Conservation (phyloP, 2,888 invertebrate genomes). For the Athetis lepigone region DNA sequence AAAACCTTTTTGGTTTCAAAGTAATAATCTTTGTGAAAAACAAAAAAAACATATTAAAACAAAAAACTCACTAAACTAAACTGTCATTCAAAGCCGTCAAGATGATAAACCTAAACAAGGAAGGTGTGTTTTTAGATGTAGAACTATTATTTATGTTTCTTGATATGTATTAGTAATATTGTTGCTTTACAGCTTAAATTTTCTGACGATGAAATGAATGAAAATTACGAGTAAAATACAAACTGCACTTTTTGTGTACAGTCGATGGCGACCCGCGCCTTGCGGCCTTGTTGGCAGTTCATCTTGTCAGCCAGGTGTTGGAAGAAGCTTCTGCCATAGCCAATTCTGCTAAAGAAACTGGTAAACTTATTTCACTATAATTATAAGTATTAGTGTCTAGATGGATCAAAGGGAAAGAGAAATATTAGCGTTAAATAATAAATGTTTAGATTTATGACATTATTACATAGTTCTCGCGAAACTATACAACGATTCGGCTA, state of each 20-base stretch:
- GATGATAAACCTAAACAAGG: constrained; percentile 77
- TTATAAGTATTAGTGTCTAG: no score
- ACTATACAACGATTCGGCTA: no score
- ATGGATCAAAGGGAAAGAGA: no score
- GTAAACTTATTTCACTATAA: constrained; percentile 3
- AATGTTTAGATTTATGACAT: no score
- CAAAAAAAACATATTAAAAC: neutral
- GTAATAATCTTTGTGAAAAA: neutral
- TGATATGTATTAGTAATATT: constrained; percentile 49
- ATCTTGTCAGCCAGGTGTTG: constrained; percentile 82
- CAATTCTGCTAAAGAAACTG: constrained; percentile 73
- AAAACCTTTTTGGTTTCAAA: constrained; percentile 22
- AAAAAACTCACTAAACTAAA: neutral
- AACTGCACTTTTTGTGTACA: constrained; percentile 54
- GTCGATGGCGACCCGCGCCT: constrained; percentile 71
- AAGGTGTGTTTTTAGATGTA: constrained; percentile 70
- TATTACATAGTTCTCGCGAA: no score
- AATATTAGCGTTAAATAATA: no score
- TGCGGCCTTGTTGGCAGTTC: constrained; percentile 77
- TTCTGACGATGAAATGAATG: neutral
- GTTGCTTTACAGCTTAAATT: neutral
- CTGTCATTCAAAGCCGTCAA: constrained; percentile 47
- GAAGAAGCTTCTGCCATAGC: constrained; percentile 83
- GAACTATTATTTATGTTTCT: constrained; percentile 43
- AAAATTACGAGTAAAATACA: constrained; percentile 22